Percentiles rank a stretch among this genome's conserved stretches.
phyloP scores from a whole-genome alignment of 2,797 vertebrate species.

The Pseudotriccus pelzelni region DNA sequence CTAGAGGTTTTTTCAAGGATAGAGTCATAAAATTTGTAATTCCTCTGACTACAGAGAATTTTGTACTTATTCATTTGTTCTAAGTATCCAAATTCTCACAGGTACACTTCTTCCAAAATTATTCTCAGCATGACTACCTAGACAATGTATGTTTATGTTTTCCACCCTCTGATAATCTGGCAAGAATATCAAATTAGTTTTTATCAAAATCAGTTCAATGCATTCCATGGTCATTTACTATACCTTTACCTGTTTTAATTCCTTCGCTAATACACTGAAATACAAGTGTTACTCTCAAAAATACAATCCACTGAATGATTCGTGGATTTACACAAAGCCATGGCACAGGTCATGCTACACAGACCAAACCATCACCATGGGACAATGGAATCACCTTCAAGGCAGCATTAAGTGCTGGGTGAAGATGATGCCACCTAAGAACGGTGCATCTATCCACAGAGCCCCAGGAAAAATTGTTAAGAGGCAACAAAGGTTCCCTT shows the following conservation, averaged over 20 bases:
- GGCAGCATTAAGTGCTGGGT: not conserved
- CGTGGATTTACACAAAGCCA: not conserved
- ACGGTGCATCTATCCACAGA: not conserved
- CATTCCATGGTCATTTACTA: not conserved
- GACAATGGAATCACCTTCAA: not conserved
- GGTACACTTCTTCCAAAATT: not conserved
- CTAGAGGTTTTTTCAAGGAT: not conserved
- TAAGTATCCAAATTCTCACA: not conserved
- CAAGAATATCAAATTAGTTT: not conserved
- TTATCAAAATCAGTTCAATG: not conserved
- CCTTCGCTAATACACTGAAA: not conserved
- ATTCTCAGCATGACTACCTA: not conserved
- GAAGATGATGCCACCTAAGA: not conserved
- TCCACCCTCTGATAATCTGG: not conserved
- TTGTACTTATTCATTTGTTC: not conserved
- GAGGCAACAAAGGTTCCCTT: not conserved
- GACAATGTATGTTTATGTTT: not conserved
- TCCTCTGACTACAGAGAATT: not conserved
- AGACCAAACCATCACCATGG: accelerated
- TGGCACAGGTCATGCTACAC: not conserved
- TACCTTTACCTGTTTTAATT: not conserved
- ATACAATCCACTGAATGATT: accelerated
- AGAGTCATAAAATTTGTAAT: not conserved
- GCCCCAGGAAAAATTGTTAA: not conserved
- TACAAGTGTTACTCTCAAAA: not conserved